phyloP scores from a whole-genome alignment of 2,888 invertebrate species.

The Stenurella melanura region DNA sequence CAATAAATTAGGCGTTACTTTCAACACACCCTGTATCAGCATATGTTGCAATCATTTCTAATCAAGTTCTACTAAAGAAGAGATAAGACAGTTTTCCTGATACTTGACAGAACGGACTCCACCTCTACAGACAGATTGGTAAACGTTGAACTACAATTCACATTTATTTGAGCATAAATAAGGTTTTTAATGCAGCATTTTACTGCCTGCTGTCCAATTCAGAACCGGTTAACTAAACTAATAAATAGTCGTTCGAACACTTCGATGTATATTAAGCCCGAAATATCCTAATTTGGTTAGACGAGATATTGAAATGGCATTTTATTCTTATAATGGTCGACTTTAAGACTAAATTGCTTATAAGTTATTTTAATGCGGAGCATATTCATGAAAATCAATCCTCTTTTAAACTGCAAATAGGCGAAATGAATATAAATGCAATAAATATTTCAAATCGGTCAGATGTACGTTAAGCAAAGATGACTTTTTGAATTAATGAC shows the following conservation, averaged over 20 bases:
- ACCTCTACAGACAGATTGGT: conserved; percentile 48
- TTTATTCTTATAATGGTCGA: conserved; percentile 56
- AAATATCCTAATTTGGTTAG: conserved; percentile 63
- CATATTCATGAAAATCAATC: conserved; percentile 40
- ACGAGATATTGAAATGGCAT: conserved; percentile 60
- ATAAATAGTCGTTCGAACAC: conserved; percentile 59
- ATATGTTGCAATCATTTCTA: conserved; percentile 22
- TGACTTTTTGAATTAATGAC: conserved; percentile 15
- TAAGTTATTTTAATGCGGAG: conserved; percentile 41
- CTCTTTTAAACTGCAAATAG: conserved; percentile 3
- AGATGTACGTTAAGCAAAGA: neutral
- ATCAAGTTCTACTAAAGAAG: neutral
- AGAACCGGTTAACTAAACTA: conserved; percentile 61
- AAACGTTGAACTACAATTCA: conserved; percentile 60
- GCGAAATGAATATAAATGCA: neutral
- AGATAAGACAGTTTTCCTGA: conserved; percentile 15
- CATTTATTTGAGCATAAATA: conserved; percentile 61
- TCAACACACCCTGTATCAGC: neutral
- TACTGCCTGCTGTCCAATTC: conserved; percentile 59
- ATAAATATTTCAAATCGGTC: conserved; percentile 12
- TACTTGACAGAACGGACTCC: conserved; percentile 20
- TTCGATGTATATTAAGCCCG: conserved; percentile 52
- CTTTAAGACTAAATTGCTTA: conserved; percentile 41
- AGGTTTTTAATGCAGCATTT: conserved; percentile 61
- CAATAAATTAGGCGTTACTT: too few species aligned